Evolutionary conservation across 2,888 invertebrate species (phyloP), one percentile per base, ranked within the genome.

Genomic region (Lithophane socia): DNA sequence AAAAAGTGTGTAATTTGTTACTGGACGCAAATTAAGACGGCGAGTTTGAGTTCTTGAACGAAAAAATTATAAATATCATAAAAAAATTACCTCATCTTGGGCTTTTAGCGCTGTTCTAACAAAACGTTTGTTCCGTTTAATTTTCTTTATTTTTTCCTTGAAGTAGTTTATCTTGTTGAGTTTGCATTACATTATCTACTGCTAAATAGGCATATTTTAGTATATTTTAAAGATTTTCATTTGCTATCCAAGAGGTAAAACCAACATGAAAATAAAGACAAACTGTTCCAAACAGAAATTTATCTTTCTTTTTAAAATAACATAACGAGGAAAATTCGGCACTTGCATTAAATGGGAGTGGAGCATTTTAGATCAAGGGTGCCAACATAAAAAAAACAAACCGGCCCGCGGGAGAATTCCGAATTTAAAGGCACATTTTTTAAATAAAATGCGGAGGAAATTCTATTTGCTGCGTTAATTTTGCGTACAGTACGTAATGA

Each of bases 1-100:
- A 91, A 92, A 92, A 92, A 91, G 86, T 91, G 90, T 90, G 90
- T 92, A 93, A 94, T 94, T 94, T 93, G 93, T 93, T 92, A 92
- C 91, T 88, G 85, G 91, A 92, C 92, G 90, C 92, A 93, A 94
- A 94, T 94, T 93, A 94, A 92, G 92, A 91, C 86, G 85, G 89
- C 90, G 90, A 87, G 83, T 88, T 88, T 87, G 90, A 91, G 90
- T 92, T 92, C 90, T 88, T 85, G 81, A 91, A 92, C 84, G 89
- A 88, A 87, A 89, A 92, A 91, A 91, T 90, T 85, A 91, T 89
- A 89, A 92, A 91, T 89, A 92, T 89, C 88, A 89, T 81, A 89
- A 86, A 89, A 52, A 90, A 85, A 83, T 67, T 75, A 83, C 67
- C 73, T 78, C 77, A 83, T 80, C 70, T 70, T 77, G 73, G 65